Conservation (phyloP, 2,888 invertebrate species). For the Candidula unifasciata region DNA sequence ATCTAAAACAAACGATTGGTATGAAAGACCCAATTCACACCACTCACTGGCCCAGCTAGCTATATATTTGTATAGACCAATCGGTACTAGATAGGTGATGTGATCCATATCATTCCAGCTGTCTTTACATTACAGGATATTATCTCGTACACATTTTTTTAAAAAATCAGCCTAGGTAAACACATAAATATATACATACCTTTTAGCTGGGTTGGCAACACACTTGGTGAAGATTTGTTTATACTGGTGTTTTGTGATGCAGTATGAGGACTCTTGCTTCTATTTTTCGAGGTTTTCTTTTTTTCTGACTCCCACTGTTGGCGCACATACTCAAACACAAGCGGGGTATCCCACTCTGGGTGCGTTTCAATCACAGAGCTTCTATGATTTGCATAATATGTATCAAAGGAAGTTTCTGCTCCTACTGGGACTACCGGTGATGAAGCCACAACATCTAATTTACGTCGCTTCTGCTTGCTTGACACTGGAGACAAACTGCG, state of each 20-base stretch:
- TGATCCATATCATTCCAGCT: too few species aligned
- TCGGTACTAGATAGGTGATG: too few species aligned
- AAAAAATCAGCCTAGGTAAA: neutral
- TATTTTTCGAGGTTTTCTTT: slow-evolving; percentile 12
- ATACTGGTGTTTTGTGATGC: neutral
- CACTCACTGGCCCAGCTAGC: too few species aligned
- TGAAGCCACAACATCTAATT: slow-evolving; percentile 1
- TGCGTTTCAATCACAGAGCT: slow-evolving; percentile 71
- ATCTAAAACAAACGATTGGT: too few species aligned
- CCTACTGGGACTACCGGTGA: slow-evolving; percentile 11
- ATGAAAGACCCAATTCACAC: too few species aligned
- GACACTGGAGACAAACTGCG: slow-evolving; percentile 6
- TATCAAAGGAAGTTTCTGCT: slow-evolving; percentile 71
- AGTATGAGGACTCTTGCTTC: neutral
- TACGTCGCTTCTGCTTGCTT: slow-evolving; percentile 24
- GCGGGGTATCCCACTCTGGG: slow-evolving; percentile 70
- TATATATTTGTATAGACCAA: too few species aligned
- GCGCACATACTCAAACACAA: slow-evolving; percentile 66
- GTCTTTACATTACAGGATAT: too few species aligned
- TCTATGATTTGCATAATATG: slow-evolving; percentile 73
- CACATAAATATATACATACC: neutral
- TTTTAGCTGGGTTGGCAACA: neutral
- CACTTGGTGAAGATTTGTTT: neutral
- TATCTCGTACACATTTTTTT: too few species aligned
- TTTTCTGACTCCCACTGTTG: slow-evolving; percentile 48